A percentile compares a stretch with the other conserved stretches of the same genome.
These are phyloP conservation scores for Nothoprocta pentlandii DNA, from an alignment of 2,113 vertebrate species.

Conservation along the genomic window DNA sequence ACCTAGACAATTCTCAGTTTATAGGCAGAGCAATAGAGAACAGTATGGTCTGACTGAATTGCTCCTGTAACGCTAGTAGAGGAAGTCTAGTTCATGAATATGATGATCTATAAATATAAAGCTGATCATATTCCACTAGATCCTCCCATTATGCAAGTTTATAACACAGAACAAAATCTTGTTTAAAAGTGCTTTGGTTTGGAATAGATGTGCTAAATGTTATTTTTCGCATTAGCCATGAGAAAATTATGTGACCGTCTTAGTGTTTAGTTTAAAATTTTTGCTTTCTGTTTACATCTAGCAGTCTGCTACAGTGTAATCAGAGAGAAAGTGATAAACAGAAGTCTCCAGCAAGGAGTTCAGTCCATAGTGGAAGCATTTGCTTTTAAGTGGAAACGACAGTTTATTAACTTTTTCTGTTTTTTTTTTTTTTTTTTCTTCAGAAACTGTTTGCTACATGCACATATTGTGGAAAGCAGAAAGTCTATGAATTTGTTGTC, in stretches of 20 bases:
- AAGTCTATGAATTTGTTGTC: fast-evolving
- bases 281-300: neutral
- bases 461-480: neutral
- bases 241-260: neutral
- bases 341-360: neutral
- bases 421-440: neutral
- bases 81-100: neutral
- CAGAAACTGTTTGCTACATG: neutral
- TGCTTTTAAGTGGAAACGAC: neutral
- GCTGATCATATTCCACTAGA: neutral
- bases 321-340: neutral
- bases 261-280: neutral
- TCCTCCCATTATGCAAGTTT: neutral
- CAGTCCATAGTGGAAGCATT: neutral
- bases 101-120: neutral
- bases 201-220: neutral
- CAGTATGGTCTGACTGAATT: neutral
- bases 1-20: neutral
- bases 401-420: neutral
- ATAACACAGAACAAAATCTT: neutral
- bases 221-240: neutral
- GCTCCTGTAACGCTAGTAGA: neutral
- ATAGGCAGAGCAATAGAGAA: neutral
- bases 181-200: conserved; percentile 1
- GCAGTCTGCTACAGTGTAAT: neutral